These are phyloP conservation scores for Channallabes apus DNA, from an alignment of 2,797 vertebrate species.

Conservation along the genomic window DNA sequence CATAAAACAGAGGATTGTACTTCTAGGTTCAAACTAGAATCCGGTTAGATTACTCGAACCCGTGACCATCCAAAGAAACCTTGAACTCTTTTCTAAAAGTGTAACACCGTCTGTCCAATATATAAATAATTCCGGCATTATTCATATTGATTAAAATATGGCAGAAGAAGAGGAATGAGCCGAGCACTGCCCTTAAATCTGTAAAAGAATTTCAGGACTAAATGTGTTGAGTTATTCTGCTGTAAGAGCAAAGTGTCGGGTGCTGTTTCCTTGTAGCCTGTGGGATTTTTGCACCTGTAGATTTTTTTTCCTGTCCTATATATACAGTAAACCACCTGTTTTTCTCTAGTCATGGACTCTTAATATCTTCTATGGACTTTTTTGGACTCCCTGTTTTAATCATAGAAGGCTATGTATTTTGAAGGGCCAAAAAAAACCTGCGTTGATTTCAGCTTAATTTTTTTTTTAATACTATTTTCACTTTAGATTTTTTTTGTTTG, in stretches of 20 bases:
- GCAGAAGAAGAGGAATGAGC: not conserved
- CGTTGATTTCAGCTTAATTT: not conserved
- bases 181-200: not conserved
- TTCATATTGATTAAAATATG: not conserved
- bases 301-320: not conserved
- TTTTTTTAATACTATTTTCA: not conserved
- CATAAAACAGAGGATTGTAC: not conserved
- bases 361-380: conserved; percentile 17
- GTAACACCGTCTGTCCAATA: not conserved
- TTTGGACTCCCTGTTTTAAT: conserved; percentile 25
- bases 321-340: not conserved
- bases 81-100: not conserved
- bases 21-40: not conserved
- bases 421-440: not conserved
- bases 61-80: not conserved
- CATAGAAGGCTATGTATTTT: not conserved
- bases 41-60: not conserved
- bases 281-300: conserved; percentile 31
- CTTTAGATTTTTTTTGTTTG: too few species aligned
- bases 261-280: not conserved
- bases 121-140: not conserved
- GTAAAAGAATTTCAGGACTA: not conserved
- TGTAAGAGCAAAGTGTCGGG: not conserved
- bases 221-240: not conserved
- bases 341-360: conserved; percentile 5